Base-by-base conservation (phyloP, 92 coral and sea anemone species). In the Epizoanthus rinbou region DNA sequence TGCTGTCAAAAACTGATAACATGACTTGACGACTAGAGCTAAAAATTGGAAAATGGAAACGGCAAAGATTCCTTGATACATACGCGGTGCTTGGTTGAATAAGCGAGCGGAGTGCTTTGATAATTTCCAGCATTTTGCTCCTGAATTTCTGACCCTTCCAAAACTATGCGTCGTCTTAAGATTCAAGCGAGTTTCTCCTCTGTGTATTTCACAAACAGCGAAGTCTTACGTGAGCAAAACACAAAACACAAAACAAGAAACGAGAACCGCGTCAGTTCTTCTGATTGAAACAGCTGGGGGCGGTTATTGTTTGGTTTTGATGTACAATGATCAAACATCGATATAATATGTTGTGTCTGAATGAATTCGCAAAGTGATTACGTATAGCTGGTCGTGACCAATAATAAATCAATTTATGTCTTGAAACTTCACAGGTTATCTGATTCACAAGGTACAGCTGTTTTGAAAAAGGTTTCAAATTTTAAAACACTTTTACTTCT, bases 1-100 rank as follows among this genome's bases (percentile, higher is more conserved):
- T 50, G 54, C 54, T 50, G 9, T 50, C 54, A 50, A 10, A 50
- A 50, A 17, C 7, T 3, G 22, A 33, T 15, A 17, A 11, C 23
- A 64, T 25, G 28, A 64, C 15, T 65, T 19, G 31, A 71, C 28
- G 17, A 31, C 45, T 45, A 56, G 39, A 19, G 17, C 22, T 66
- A 25, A 33, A 67, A 64, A 21, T 64, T 15, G 28, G 22, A 58
- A 84, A 74, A 43, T 58, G 70, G 68, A 43, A 85, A 74, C 31
- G 70, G 33, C 28, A 76, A 53, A 45, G 17, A 16, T 57, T 52
- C 13, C 84, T 75, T 39, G 68, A 85, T 87, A 86, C 86, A 79
- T 89, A 91, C 95, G 64, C 85, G 37, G 92, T 47, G 59, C 85
- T 86, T 7, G 95, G 89, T 37, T 89, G 89, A 57, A 92, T 89